phyloP scores from a whole-genome alignment of 2,888 invertebrate species.

The Acleris literana region DNA sequence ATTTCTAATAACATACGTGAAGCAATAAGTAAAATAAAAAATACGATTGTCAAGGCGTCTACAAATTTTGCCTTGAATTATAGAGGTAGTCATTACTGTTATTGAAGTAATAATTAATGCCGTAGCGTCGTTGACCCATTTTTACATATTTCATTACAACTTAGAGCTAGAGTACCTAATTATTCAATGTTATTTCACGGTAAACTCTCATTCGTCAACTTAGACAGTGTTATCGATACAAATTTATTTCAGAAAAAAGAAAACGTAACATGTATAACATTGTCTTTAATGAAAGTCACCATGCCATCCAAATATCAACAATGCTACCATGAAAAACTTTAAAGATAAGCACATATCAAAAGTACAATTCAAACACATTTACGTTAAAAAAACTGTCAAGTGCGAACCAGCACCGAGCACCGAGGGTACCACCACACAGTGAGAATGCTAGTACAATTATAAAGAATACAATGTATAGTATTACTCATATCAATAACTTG shows the following conservation, averaged over 20 bases:
- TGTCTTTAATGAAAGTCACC: too few relatives aligned
- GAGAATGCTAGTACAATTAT: too few relatives aligned
- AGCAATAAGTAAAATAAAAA: constrained; percentile 40
- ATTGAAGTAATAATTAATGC: constrained; percentile 25
- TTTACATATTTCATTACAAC: constrained; percentile 38
- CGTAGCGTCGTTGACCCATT: constrained; percentile 54
- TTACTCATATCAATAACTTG: too few relatives aligned
- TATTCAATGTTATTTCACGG: constrained; percentile 14
- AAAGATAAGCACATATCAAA: too few relatives aligned
- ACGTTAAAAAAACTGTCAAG: too few relatives aligned
- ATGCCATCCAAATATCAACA: too few relatives aligned
- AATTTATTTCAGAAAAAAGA: background rate
- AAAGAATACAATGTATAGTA: too few relatives aligned
- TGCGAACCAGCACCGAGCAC: too few relatives aligned
- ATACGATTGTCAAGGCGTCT: constrained; percentile 44
- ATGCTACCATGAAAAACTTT: too few relatives aligned
- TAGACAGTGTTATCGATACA: background rate
- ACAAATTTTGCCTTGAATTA: constrained; percentile 34
- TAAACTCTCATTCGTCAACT: constrained; percentile 50
- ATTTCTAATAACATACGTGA: constrained; percentile 21
- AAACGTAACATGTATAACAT: background rate
- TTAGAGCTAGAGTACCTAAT: constrained; percentile 41
- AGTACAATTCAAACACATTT: too few relatives aligned
- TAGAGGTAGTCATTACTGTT: constrained; percentile 38
- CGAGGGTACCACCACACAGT: too few relatives aligned